These are phyloP conservation scores for Noturus placidus DNA, from an alignment of 2,113 vertebrate species.

Conservation along the genomic window DNA sequence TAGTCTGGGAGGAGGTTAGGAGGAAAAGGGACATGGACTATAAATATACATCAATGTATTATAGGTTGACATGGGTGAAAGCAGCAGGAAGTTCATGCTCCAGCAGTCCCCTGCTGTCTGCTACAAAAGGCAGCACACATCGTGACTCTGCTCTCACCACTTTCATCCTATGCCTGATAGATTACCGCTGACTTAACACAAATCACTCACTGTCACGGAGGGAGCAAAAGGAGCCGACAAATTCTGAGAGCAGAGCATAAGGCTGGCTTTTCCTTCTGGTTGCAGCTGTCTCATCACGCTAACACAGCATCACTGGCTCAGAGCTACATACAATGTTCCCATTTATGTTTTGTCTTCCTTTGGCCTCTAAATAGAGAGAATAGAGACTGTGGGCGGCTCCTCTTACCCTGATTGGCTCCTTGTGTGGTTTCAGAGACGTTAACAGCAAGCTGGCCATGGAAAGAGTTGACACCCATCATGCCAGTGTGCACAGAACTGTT, in stretches of 20 bases:
- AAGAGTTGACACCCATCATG: constrained; percentile 98
- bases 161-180: constrained; percentile 71
- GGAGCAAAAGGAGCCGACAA: constrained; percentile 39
- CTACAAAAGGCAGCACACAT: constrained; percentile 53
- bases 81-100: constrained; percentile 66
- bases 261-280: constrained; percentile 54
- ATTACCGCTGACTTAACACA: constrained; percentile 75
- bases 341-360: background rate
- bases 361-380: background rate
- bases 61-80: constrained; percentile 64
- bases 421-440: constrained; percentile 91
- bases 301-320: background rate
- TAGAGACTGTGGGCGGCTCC: background rate
- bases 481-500: constrained; percentile 87
- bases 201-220: constrained; percentile 75
- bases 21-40: constrained; percentile 56
- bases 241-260: constrained; percentile 26
- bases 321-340: no score
- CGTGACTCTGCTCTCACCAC: constrained; percentile 50
- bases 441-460: constrained; percentile 93
- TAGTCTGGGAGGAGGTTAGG: constrained; percentile 16
- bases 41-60: constrained; percentile 65
- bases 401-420: constrained; percentile 91
- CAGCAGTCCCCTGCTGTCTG: constrained; percentile 59
- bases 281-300: constrained; percentile 49